Base-by-base conservation (phyloP, 2,113 vertebrate species). In the Siniperca knerii region DNA sequence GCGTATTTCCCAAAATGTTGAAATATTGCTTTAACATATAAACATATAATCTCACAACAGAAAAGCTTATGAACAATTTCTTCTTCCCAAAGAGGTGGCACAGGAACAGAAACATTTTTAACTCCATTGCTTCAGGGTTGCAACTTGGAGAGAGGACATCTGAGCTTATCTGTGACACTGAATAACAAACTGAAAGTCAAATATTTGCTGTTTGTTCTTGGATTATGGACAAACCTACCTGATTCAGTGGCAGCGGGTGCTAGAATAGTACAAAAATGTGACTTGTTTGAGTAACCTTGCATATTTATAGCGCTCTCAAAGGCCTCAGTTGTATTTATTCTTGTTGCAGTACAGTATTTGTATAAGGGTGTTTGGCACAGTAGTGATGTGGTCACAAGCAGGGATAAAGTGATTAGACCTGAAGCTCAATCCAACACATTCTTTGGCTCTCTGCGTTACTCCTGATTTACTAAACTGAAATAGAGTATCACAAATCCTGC, bases 391-490 rank as follows among this genome's bases (percentile, higher is more conserved):
- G 72, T 86, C 81, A 89, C 81, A 69, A 75, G 76, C 48, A 16
- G 23, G 75, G 85, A 81, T 86, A 71, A 90, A 85, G 62, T 58
- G 87, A 85, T 88, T 90, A 90, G 46, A 75, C 52, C 74, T 9
- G 12, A 35, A 68, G 72, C 75, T 80, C 68, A 67, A 42, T 57
- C 65, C 66, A 76, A 76, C 46, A 84, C 66, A 68, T 90, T 89
- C 74, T 79, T 77, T 87, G 72, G 77, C 60, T 71, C 35, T 35
- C 25, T 9, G 50, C 8, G 29, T 77, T 84, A 60, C 57, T 65
- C 55, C 54, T 54, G 62, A 77, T 66, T 79, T 46, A 46, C 54
- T 67, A 55, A 75, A 50, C 46, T 61, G 64, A 77, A 79, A 91
- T 52, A 75, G 60, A 84, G 66, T 57, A 81, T 55, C 44, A 67